Percentiles rank a stretch among this genome's conserved stretches.
Conservation (phyloP, 2,797 vertebrate species). For the Myoxocephalus aenaeus region DNA sequence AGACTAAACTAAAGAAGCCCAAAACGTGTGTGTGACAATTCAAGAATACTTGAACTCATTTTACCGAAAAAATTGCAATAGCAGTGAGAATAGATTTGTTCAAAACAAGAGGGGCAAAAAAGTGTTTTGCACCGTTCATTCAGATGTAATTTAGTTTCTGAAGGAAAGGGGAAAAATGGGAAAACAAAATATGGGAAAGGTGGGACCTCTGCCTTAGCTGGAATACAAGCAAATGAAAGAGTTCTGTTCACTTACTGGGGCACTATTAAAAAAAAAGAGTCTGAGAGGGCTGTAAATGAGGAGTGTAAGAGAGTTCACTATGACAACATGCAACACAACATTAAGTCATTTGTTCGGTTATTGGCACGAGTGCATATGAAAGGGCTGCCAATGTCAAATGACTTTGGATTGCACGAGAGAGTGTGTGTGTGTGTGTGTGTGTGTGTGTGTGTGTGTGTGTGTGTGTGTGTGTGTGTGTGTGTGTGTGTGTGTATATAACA, state of each 20-base stretch:
- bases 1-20: background rate
- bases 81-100: background rate
- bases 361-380: constrained; percentile 55
- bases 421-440: constrained; percentile 18
- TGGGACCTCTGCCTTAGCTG: constrained; percentile 58
- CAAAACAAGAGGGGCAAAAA: constrained; percentile 14
- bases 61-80: background rate
- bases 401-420: constrained; percentile 34
- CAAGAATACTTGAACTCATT: background rate
- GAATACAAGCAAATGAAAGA: constrained; percentile 61
- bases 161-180: background rate
- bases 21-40: background rate
- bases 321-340: constrained; percentile 75
- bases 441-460: constrained; percentile 13
- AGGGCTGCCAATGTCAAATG: constrained; percentile 54
- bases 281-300: constrained; percentile 61
- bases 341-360: constrained; percentile 68
- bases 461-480: constrained; percentile 8
- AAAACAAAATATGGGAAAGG: constrained; percentile 60
- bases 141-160: constrained; percentile 33
- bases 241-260: constrained; percentile 52
- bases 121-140: constrained; percentile 8
- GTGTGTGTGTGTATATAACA: constrained; percentile 11
- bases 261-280: constrained; percentile 30
- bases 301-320: constrained; percentile 58